phyloP scores from a whole-genome alignment of 2,113 vertebrate species.

The Anhinga rufa region DNA sequence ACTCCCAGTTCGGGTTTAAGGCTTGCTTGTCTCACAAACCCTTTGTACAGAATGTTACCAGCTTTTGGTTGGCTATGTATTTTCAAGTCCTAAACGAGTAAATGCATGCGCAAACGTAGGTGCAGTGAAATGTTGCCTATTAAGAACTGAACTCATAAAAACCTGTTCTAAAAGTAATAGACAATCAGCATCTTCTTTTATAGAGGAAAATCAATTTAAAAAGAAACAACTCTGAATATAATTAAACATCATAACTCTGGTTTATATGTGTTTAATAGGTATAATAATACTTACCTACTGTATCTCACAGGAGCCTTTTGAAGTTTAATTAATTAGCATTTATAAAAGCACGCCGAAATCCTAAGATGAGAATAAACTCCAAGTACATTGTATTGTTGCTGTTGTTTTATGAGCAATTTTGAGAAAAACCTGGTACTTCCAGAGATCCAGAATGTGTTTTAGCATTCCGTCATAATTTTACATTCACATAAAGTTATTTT shows the following conservation, averaged over 20 bases:
- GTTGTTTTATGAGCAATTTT: constrained; percentile 13
- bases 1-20: neutral
- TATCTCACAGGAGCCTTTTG: constrained; percentile 37
- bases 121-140: constrained; percentile 30
- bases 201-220: constrained; percentile 40
- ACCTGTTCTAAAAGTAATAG: constrained; percentile 24
- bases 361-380: neutral
- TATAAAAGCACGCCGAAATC: constrained; percentile 20
- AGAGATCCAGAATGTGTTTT: neutral
- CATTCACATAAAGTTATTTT: neutral
- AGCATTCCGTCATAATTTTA: neutral
- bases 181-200: constrained; percentile 40
- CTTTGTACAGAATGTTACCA: neutral
- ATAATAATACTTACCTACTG: constrained; percentile 43
- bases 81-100: neutral
- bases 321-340: constrained; percentile 53
- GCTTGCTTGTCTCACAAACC: neutral
- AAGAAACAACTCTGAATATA: constrained; percentile 32
- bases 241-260: constrained; percentile 39
- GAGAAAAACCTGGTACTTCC: neutral
- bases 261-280: constrained; percentile 59
- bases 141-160: constrained; percentile 43
- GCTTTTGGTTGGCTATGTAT: neutral
- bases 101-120: neutral
- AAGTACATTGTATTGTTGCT: neutral